Evolutionary conservation across 2,113 vertebrate genomes (phyloP).

Genomic region (Cettia cetti): DNA sequence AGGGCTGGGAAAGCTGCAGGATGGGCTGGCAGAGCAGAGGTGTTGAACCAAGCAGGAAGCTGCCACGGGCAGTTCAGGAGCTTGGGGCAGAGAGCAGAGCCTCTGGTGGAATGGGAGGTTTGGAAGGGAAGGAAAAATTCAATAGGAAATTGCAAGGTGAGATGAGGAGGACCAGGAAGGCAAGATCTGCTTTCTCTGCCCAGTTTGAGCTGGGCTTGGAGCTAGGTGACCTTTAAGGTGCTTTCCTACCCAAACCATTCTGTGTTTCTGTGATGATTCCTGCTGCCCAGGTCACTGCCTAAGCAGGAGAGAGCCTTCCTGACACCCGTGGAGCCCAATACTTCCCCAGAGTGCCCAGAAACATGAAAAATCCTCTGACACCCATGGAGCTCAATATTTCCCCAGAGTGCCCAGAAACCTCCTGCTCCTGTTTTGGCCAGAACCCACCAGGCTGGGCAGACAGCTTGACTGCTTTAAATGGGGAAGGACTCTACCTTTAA

Average conservation of each 20-base stretch:
- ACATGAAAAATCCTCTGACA: not conserved
- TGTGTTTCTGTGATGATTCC: not conserved
- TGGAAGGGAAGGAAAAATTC: not conserved
- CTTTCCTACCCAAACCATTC: not conserved
- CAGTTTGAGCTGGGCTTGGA: not conserved
- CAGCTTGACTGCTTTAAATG: not conserved
- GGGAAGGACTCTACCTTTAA: not conserved
- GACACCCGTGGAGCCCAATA: accelerated
- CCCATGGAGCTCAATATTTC: accelerated
- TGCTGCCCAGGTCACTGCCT: accelerated
- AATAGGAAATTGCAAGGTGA: not conserved
- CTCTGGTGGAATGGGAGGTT: not conserved
- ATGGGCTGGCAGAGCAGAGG: not conserved
- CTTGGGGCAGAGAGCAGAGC: not conserved
- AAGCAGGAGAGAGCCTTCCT: not conserved
- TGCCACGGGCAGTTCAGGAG: not conserved
- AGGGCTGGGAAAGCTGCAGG: not conserved
- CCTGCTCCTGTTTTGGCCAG: not conserved
- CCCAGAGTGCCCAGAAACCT: not conserved
- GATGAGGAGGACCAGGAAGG: not conserved
- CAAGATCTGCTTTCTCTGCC: not conserved
- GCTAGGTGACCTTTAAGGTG: not conserved
- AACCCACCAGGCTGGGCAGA: not conserved
- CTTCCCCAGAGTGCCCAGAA: not conserved
- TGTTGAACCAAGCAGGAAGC: not conserved